Conservation (phyloP, 2,797 vertebrate genomes). For the Characodon lateralis region DNA sequence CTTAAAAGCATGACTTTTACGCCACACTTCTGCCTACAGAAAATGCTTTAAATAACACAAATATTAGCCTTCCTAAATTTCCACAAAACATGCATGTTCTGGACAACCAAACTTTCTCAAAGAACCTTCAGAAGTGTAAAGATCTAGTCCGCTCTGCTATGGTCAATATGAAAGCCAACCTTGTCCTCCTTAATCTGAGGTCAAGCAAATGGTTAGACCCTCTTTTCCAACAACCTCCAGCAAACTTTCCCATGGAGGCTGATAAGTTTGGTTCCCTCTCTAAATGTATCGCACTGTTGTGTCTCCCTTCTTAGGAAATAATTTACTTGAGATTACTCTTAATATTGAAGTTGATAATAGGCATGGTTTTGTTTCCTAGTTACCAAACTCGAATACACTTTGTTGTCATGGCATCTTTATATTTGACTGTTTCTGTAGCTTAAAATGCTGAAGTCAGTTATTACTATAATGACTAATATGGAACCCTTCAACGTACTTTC, state of each 20-base stretch:
- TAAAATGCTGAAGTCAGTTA: neutral
- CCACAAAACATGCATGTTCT: neutral
- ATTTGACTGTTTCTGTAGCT: neutral
- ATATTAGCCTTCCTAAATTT: neutral
- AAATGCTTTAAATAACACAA: neutral
- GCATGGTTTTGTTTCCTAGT: slow-evolving; percentile 34
- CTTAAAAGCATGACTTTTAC: neutral
- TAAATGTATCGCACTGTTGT: neutral
- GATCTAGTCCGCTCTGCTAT: neutral
- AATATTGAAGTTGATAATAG: neutral
- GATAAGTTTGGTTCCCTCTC: neutral
- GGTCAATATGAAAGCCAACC: neutral
- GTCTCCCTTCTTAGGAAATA: neutral
- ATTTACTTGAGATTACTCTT: neutral
- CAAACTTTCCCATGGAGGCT: neutral
- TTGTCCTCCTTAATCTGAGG: neutral
- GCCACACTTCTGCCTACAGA: neutral
- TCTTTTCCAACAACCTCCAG: neutral
- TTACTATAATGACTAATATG: slow-evolving; percentile 34
- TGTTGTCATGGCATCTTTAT: neutral
- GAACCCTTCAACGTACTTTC: slow-evolving; percentile 32
- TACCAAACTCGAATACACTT: slow-evolving; percentile 7
- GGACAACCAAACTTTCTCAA: neutral
- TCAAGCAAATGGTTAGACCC: neutral
- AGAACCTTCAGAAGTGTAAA: neutral